Evolutionary conservation across 2,888 invertebrate genomes (phyloP).

Genomic region (Calameuta pallipes): DNA sequence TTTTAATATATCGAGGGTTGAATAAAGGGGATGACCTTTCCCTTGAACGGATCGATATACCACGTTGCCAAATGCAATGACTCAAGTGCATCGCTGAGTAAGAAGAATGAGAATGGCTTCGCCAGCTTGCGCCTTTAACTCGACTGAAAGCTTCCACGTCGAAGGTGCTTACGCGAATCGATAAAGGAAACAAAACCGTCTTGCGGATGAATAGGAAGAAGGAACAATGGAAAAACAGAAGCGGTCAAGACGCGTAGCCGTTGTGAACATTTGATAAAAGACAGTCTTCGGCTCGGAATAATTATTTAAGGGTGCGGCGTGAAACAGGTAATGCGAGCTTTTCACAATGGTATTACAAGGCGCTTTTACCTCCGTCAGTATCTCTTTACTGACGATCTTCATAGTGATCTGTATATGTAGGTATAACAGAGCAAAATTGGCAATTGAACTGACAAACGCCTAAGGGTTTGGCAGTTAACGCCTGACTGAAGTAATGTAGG

Average conservation of each 20-base stretch:
- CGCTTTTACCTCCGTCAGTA: not conserved
- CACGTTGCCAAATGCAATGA: not conserved
- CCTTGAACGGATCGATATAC: not conserved
- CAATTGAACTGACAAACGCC: not conserved
- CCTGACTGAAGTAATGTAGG: not conserved
- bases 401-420: not conserved
- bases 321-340: not conserved
- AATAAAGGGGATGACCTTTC: not conserved
- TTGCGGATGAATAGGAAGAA: slow-evolving; percentile 7
- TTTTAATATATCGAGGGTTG: not conserved
- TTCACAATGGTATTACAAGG: not conserved
- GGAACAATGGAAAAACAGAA: not conserved
- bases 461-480: not conserved
- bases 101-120: not conserved
- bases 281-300: not conserved
- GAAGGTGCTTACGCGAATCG: slow-evolving; percentile 43
- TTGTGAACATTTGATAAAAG: not conserved
- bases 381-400: not conserved
- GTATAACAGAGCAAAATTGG: not conserved
- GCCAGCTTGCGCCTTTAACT: slow-evolving; percentile 44
- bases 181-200: slow-evolving; percentile 42
- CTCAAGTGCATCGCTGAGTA: not conserved
- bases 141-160: slow-evolving; percentile 42
- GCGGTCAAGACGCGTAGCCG: not conserved
- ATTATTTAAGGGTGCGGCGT: not conserved